Percentiles rank a stretch among this genome's conserved stretches.
Conservation (phyloP, 2,113 vertebrate species). For the Platycercus adscitus region DNA sequence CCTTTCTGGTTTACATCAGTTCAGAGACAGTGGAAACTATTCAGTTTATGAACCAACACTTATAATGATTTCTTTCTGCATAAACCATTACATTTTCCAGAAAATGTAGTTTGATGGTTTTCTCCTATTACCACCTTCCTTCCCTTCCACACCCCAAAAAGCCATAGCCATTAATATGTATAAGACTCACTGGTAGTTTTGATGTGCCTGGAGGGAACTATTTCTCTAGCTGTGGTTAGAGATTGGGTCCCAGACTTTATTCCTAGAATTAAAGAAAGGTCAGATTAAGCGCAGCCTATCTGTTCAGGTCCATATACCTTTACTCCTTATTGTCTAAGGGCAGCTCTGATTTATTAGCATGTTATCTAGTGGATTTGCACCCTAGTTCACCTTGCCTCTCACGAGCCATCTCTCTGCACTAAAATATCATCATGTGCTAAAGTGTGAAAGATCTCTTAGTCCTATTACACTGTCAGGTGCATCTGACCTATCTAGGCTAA, state of each 20-base stretch:
- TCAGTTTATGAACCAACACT: neutral
- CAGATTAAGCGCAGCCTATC: neutral
- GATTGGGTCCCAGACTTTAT: neutral
- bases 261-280: neutral
- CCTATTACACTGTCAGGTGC: constrained; percentile 2
- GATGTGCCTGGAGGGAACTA: neutral
- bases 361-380: neutral
- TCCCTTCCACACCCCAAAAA: neutral
- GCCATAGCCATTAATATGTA: neutral
- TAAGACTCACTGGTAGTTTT: neutral
- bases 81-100: neutral
- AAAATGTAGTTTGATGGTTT: neutral
- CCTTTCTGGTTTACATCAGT: neutral
- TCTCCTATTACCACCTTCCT: neutral
- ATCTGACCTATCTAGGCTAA: constrained; percentile 13
- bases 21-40: neutral
- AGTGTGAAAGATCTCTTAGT: constrained; percentile 33
- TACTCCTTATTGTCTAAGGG: neutral
- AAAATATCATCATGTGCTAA: constrained; percentile 37
- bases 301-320: neutral
- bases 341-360: neutral
- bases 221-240: neutral
- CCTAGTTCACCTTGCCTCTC: constrained; percentile 9
- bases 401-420: neutral
- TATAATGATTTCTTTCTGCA: neutral